Base-by-base conservation (phyloP, 2,113 vertebrate species). In the Psilopsiagon aurifrons region DNA sequence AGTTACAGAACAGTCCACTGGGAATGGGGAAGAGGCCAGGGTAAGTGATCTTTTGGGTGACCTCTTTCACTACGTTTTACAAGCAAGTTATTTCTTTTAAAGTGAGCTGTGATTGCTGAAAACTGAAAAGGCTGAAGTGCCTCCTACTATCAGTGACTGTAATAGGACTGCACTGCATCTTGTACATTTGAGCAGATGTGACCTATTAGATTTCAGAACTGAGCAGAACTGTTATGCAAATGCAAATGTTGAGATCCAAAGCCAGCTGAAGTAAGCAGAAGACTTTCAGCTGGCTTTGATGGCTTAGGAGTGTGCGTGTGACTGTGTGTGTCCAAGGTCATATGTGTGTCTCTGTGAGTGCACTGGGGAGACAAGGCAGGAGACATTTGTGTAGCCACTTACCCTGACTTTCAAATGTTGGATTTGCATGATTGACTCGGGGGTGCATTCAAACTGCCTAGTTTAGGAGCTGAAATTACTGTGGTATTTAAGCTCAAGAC, bases 261-360 rank as follows among this genome's bases (percentile, higher is more conserved):
- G 62, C 6, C 66, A 75, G 77, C 83, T 93, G 95, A 88, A 68
- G 73, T 39, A 67, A 81, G 83, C 83, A 83, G 64, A 83, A 95
- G 79, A 63, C 33, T 78, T 94, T 95, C 90, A 94, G 33, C 43
- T 71, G 52, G 29, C 18, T 80, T 51, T 57, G 28, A 87, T 19
- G 44, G 49, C 24, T 86, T 83, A 64, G 71, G 47, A 90, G 41
- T 55, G 16, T 3, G 6, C 39, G 47, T 18, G 22, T 29, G n/a
- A 31, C 7, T 35, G 35, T 18, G 25, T n/a, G 29, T 28, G 4
- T 43, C n/a, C 51, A 83, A 90, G 76, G 76, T 90, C 3, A 0
- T 60, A 16, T 2, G 25, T 9, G 51, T 57, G 27, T 41, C 18
- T 90, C 13, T 57, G 6, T 39, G 27, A 33, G 25, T 47, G 59